Evolutionary conservation across 2,113 vertebrate genomes (phyloP), one percentile per base, ranked within the genome.

Genomic region (Mormyrus lacerda): DNA sequence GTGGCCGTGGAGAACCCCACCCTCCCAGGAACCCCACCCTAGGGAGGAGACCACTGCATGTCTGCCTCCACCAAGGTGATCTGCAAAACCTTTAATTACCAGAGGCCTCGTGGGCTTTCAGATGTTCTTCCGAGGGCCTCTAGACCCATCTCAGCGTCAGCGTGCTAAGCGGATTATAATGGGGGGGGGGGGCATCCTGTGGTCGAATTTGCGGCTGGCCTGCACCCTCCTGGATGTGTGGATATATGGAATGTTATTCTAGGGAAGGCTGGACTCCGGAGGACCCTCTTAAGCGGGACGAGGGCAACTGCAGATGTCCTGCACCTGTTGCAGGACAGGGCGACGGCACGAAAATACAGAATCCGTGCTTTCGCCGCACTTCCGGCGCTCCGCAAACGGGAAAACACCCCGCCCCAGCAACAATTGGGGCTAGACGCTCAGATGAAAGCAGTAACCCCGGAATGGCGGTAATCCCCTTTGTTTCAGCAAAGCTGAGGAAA

Each of bases 401-500:
- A 13, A 19, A 39, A 48, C 4, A 55, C 27, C 27, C 31, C 13
- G 42, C 73, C 9, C 39, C 39, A 17, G 7, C 31, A 24, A 11
- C 15, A 39, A 45, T 3, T 9, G 31, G 21, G 13, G 61, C 10
- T 69, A 31, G 61, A 87, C 1, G 10, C 7, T 17, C 6, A 55
- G 27, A 51, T n/a, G 50, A 19, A 79, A 42, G 73, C 73, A 79
- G 73, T 17, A 4, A 3, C 35, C 87, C 4, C 4, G 19, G 51
- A 61, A 58, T 39, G 55, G 53, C 39, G 44, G 53, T 87, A 87
- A 87, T 61, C 53, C 50, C 21, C 51, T 58, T 87, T 58, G 50
- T 55, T 87, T 87, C 35, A 15, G 31, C 55, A 55, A n/a, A 17
- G 85, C 50, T 86, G 85, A 89, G n/a, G 58, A 86, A 50, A 58